phyloP scores from a whole-genome alignment of 2,888 invertebrate genomes.

The Sclerodermus sp. region DNA sequence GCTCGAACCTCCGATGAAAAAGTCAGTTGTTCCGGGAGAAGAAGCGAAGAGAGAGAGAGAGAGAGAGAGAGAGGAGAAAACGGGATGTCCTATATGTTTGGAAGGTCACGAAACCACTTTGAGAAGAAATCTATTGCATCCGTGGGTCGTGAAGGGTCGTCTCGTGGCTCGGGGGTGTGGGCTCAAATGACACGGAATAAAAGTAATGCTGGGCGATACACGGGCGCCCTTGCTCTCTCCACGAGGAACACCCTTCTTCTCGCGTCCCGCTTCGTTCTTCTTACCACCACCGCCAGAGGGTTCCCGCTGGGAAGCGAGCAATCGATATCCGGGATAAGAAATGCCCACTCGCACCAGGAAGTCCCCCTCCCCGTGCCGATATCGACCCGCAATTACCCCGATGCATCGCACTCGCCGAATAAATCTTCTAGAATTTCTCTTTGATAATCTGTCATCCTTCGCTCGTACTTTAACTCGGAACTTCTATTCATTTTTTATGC shows the following conservation, averaged over 20 bases:
- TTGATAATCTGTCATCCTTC: too few species aligned
- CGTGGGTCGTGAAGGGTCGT: constrained; percentile 19
- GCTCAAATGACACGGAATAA: constrained; percentile 59
- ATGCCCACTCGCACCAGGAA: constrained; percentile 18
- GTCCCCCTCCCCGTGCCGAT: constrained; percentile 1
- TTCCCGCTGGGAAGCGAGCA: constrained; percentile 39
- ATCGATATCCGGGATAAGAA: constrained; percentile 54
- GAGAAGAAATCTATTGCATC: constrained; percentile 53
- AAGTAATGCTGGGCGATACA: constrained; percentile 50
- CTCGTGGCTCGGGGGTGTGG: constrained; percentile 44
- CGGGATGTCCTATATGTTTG: constrained; percentile 10
- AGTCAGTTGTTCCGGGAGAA: constrained; percentile 6
- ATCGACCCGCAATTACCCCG: constrained; percentile 23
- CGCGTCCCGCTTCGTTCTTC: constrained; percentile 20
- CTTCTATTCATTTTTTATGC: too few species aligned
- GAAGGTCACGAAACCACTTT: constrained; percentile 47
- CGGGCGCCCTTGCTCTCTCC: constrained; percentile 32
- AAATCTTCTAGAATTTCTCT: too few species aligned
- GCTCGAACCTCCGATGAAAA: too few species aligned
- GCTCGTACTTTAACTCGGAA: too few species aligned
- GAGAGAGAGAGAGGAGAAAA: constrained; percentile 7
- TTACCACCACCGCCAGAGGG: constrained; percentile 28
- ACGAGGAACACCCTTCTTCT: constrained; percentile 36
- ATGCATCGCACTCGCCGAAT: constrained; percentile 13
- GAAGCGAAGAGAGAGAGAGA: constrained; percentile 20